Conservation (phyloP, 2,113 vertebrate genomes). For the Nothocercus julius region DNA sequence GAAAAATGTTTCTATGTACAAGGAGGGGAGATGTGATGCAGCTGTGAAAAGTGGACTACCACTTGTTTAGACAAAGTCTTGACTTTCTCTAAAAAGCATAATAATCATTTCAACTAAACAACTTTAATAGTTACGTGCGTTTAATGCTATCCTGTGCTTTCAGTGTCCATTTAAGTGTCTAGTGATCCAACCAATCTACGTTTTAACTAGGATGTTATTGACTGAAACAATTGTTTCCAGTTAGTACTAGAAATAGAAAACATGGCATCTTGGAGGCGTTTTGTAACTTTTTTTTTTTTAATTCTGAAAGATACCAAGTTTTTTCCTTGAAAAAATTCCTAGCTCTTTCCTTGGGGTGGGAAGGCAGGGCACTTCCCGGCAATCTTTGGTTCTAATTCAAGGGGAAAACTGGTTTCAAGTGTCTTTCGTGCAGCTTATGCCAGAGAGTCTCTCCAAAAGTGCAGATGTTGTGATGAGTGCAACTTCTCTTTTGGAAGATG, state of each 20-base stretch:
- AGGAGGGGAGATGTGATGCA: neutral
- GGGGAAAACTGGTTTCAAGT: neutral
- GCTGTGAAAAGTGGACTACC: neutral
- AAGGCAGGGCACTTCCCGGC: neutral
- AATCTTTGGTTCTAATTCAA: neutral
- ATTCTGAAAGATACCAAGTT: neutral
- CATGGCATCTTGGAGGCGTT: neutral
- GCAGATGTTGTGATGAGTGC: fast-evolving
- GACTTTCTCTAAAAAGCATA: neutral
- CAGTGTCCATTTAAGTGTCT: neutral
- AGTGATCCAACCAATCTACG: slow-evolving; percentile 28
- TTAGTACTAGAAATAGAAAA: neutral
- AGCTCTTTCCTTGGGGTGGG: neutral
- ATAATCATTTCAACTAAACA: neutral
- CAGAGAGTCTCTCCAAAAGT: neutral
- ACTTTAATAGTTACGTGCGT: neutral
- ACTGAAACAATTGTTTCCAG: slow-evolving; percentile 11
- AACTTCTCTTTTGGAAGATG: slow-evolving; percentile 31
- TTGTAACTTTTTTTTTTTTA: neutral
- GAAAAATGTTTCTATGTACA: neutral
- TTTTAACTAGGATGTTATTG: slow-evolving; percentile 37
- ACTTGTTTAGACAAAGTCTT: neutral
- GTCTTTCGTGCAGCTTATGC: neutral
- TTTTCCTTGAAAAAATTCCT: neutral
- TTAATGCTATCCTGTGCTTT: neutral